A percentile compares a stretch with the other conserved stretches of the same genome.
phyloP scores from a whole-genome alignment of 1,140 invertebrate genomes.

The Parasteatoda tepidariorum region DNA sequence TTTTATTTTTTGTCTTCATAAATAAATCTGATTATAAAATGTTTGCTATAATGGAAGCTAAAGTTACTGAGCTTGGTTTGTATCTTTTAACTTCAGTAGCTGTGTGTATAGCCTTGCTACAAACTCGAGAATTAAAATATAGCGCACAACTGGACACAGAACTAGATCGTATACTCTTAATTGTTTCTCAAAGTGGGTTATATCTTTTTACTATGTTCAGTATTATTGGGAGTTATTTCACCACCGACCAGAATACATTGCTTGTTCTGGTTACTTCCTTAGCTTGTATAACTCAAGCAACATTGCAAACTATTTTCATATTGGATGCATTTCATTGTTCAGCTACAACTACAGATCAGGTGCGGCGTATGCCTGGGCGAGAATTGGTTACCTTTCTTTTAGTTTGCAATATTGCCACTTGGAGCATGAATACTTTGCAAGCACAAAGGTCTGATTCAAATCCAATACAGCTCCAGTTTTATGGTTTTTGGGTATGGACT shows the following conservation, averaged over 20 bases:
- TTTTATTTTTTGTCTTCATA: constrained; percentile 93
- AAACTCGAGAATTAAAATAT: constrained; percentile 77
- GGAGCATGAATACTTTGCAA: constrained; percentile 92
- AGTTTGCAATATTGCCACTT: constrained; percentile 92
- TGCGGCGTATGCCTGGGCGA: constrained; percentile 83
- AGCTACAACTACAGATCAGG: constrained; percentile 81
- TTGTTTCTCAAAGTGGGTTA: constrained; percentile 91
- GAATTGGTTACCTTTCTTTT: constrained; percentile 91
- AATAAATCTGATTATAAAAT: constrained; percentile 84
- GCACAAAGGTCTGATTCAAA: constrained; percentile 89
- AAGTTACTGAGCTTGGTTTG: constrained; percentile 88
- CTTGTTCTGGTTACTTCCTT: constrained; percentile 84
- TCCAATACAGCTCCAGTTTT: constrained; percentile 91
- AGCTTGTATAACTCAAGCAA: constrained; percentile 76
- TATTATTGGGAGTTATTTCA: constrained; percentile 89
- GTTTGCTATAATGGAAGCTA: constrained; percentile 88
- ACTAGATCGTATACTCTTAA: constrained; percentile 91
- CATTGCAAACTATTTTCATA: constrained; percentile 94
- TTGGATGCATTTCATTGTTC: constrained; percentile 86
- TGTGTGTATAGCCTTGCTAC: constrained; percentile 84
- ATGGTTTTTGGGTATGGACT: constrained; percentile 94
- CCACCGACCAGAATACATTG: constrained; percentile 82
- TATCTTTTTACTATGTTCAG: constrained; percentile 94
- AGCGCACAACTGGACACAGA: constrained; percentile 78
- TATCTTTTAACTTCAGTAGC: constrained; percentile 84